Evolutionary conservation across 2,797 vertebrate species (phyloP).

Genomic region (Lepilemur septentrionalis): DNA sequence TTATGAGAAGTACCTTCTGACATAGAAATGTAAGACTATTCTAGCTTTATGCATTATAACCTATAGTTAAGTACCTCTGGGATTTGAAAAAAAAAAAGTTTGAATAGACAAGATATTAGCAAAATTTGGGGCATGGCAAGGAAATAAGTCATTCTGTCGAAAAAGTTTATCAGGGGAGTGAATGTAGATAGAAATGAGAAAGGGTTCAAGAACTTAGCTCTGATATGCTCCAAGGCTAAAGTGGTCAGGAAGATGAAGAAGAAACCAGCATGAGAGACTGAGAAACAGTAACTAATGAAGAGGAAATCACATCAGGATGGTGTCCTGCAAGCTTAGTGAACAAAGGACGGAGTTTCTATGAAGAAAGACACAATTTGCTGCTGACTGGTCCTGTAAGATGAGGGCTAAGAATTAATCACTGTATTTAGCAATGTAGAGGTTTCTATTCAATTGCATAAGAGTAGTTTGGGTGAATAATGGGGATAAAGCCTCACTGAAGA

Average conservation of each 20-base stretch:
- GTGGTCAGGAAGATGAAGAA: background rate
- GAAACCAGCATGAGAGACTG: accelerated
- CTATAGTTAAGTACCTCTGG: background rate
- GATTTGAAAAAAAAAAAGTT: background rate
- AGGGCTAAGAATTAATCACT: background rate
- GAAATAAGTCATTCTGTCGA: background rate
- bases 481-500: background rate
- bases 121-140: background rate
- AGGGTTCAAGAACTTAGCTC: no score
- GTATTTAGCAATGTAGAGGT: background rate
- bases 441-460: background rate
- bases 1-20: background rate
- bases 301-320: accelerated
- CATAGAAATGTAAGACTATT: background rate
- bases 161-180: background rate
- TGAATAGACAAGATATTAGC: background rate
- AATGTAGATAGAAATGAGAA: background rate
- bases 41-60: background rate
- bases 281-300: background rate
- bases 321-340: background rate
- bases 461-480: background rate
- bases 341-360: background rate
- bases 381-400: background rate
- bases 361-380: background rate
- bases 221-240: background rate